phyloP scores from a whole-genome alignment of 2,888 invertebrate genomes.

The Bembecia ichneumoniformis region DNA sequence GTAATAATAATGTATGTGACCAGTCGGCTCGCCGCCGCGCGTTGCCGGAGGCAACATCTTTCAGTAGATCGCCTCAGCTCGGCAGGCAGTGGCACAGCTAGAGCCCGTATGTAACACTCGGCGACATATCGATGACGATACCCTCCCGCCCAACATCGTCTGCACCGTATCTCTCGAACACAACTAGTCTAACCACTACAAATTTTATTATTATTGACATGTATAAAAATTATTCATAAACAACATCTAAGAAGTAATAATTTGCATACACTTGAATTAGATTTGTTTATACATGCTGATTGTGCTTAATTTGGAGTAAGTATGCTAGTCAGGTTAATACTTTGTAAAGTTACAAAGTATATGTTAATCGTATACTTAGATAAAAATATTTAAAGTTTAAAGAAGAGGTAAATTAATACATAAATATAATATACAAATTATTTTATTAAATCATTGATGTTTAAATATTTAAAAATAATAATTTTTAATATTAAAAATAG shows the following conservation, averaged over 20 bases:
- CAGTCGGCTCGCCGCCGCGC: constrained; percentile 45
- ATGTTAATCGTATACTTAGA: too few relatives aligned
- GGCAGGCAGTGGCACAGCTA: constrained; percentile 10
- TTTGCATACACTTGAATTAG: constrained; percentile 5
- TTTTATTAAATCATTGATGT: too few relatives aligned
- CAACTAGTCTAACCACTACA: constrained; percentile 21
- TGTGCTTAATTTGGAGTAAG: neutral
- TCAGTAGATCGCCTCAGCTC: constrained; percentile 48
- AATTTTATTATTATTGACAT: constrained; percentile 22
- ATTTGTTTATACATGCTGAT: neutral
- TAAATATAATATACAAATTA: too few relatives aligned
- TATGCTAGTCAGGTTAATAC: too few relatives aligned
- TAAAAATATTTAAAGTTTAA: too few relatives aligned
- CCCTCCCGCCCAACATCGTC: constrained; percentile 13
- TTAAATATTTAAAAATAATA: too few relatives aligned
- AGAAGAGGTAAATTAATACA: too few relatives aligned
- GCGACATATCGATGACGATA: constrained; percentile 3
- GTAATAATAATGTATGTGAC: constrained; percentile 72
- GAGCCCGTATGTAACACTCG: too few relatives aligned
- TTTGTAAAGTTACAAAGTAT: too few relatives aligned
- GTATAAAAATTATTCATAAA: too few relatives aligned
- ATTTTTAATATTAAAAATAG: too few relatives aligned
- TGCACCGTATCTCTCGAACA: constrained; percentile 7
- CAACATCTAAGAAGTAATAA: too few relatives aligned
- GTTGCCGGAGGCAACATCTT: constrained; percentile 47